phyloP scores from a whole-genome alignment of 2,888 invertebrate genomes.

The Archips xylosteana region DNA sequence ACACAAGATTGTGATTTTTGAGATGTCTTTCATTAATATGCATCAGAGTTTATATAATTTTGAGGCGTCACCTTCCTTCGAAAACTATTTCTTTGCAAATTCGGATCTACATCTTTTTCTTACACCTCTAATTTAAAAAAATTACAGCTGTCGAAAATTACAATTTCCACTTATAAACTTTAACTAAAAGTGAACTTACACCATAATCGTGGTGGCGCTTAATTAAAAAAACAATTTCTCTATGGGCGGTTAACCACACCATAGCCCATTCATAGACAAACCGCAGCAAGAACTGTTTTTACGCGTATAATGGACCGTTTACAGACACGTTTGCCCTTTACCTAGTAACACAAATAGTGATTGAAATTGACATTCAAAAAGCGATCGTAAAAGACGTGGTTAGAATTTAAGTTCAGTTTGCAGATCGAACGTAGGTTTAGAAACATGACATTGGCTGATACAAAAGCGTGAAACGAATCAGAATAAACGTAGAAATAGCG shows the following conservation, averaged over 20 bases:
- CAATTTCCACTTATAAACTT: background rate
- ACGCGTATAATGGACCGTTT: slow-evolving; percentile 56
- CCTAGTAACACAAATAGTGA: slow-evolving; percentile 77
- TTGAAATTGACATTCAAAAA: slow-evolving; percentile 49
- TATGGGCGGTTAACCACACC: slow-evolving; percentile 51
- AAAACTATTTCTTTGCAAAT: background rate
- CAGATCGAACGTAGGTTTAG: slow-evolving; percentile 57
- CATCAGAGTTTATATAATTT: too few species aligned
- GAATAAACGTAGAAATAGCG: slow-evolving; percentile 28
- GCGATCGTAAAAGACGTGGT: slow-evolving; percentile 46
- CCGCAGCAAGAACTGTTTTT: slow-evolving; percentile 55
- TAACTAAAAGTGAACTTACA: slow-evolving; percentile 21
- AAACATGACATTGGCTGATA: slow-evolving; percentile 73
- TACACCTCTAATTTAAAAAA: background rate
- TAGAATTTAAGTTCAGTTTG: slow-evolving; percentile 54
- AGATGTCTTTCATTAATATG: too few species aligned
- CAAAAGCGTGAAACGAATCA: slow-evolving; percentile 71
- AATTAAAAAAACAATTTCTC: slow-evolving; percentile 47
- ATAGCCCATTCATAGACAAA: slow-evolving; percentile 53
- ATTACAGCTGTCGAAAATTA: background rate
- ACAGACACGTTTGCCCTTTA: slow-evolving; percentile 75
- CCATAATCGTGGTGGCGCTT: slow-evolving; percentile 14
- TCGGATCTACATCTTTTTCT: background rate
- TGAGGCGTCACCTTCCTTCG: too few species aligned
- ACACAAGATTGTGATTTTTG: too few species aligned